Evolutionary conservation across 2,888 invertebrate species (phyloP), one percentile per base, ranked within the genome.

Genomic region (Prostheceraeus crozeri): DNA sequence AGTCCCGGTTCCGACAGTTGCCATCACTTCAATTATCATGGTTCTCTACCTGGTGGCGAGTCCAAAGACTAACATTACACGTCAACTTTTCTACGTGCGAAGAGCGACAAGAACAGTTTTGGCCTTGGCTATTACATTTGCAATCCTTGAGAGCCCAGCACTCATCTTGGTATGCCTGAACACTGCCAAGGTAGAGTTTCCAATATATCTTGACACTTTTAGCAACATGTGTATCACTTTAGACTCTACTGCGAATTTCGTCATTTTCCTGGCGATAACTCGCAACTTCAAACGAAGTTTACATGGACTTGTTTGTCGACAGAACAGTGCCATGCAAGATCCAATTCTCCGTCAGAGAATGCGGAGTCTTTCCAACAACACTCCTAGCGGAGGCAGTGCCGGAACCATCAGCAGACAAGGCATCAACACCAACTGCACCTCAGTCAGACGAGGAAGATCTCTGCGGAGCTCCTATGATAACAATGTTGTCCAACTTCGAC

Each of bases 191-290:
- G 28, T 48, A 19, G n/a, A n/a, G n/a, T n/a, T n/a, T n/a, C n/a
- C n/a, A n/a, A n/a, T n/a, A n/a, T n/a, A n/a, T n/a, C n/a, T n/a
- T n/a, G n/a, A n/a, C n/a, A n/a, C n/a, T n/a, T n/a, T n/a, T n/a
- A n/a, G n/a, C n/a, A 35, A 16, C 46, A 21, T 58, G 11, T 58
- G 56, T 6, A 58, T 60, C 59, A 21, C 33, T 3, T 23, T 58
- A 8, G 59, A 58, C 56, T 59, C 59, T 14, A 35, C 57, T 28
- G 59, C 59, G 11, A 58, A 58, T 35, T 58, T 58, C 27, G 25
- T 58, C 33, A 59, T 58, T 19, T 59, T 58, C 19, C 27, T 58
- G 48, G 19, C 48, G 23, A n/a, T n/a, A n/a, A n/a, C n/a, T n/a
- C n/a, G n/a, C n/a, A n/a, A n/a, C n/a, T n/a, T n/a, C n/a, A n/a